Evolutionary conservation across 2,888 invertebrate genomes (phyloP).

Genomic region (Zygogramma bicolorata): DNA sequence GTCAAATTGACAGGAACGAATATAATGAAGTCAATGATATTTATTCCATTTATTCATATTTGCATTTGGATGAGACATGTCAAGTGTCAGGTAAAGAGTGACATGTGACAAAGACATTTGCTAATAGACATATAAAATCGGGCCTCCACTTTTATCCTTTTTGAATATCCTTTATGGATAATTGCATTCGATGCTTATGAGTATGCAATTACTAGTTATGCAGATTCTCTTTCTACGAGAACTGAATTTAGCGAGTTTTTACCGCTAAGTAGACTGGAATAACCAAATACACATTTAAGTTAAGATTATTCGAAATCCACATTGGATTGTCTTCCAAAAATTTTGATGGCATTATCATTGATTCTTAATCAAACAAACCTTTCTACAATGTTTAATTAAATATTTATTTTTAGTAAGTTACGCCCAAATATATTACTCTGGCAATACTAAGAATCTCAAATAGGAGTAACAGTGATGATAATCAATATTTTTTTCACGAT

Average conservation of each 20-base stretch:
- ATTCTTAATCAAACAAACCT: constrained; percentile 17
- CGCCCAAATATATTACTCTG: constrained; percentile 16
- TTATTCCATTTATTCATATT: too few species aligned
- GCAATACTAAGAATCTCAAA: constrained; percentile 5
- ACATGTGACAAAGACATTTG: too few species aligned
- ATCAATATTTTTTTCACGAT: too few species aligned
- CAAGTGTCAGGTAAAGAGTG: too few species aligned
- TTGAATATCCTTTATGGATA: too few species aligned
- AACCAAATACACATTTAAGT: constrained; percentile 52
- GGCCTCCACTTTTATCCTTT: too few species aligned
- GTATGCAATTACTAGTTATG: background rate
- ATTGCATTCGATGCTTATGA: background rate
- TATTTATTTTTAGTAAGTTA: constrained; percentile 23
- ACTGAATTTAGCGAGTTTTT: background rate
- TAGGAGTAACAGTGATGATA: background rate
- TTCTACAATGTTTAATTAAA: constrained; percentile 19
- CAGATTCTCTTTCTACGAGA: background rate
- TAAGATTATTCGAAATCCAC: constrained; percentile 33
- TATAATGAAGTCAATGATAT: too few species aligned
- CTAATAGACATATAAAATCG: too few species aligned
- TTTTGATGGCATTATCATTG: constrained; percentile 34
- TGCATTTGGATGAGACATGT: too few species aligned
- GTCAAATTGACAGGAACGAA: too few species aligned
- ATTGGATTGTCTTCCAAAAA: constrained; percentile 52
- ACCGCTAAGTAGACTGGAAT: constrained; percentile 58